These are phyloP conservation scores for Platyrinchus mystaceus DNA, from an alignment of 2,797 vertebrate genomes.

Conservation along the genomic window DNA sequence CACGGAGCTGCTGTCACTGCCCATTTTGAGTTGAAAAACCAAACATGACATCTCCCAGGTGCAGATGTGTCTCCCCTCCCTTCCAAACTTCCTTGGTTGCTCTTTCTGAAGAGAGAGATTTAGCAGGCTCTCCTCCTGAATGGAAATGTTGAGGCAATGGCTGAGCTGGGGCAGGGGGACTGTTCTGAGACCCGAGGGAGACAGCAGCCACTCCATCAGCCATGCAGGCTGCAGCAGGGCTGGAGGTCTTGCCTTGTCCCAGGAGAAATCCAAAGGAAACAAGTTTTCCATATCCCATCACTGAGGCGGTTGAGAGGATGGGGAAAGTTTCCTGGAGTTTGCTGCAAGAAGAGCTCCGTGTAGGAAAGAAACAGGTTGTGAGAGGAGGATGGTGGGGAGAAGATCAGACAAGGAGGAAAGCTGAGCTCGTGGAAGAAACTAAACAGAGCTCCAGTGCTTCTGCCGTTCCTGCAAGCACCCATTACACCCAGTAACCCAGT, in stretches of 20 bases:
- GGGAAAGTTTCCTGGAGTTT: neutral
- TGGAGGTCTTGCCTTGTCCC: neutral
- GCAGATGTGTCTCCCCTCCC: conserved; percentile 27
- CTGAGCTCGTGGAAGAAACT: neutral
- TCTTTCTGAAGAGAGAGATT: neutral
- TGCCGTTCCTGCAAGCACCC: neutral
- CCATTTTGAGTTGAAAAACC: conserved; percentile 49
- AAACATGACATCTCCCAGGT: conserved; percentile 63
- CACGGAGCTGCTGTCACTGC: conserved; percentile 55
- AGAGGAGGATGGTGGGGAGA: neutral
- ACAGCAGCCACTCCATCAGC: neutral
- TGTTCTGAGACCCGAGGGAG: neutral
- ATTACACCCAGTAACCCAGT: neutral
- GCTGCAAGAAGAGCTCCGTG: neutral
- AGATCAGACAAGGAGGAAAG: neutral
- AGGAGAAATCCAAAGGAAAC: neutral
- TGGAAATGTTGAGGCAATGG: neutral
- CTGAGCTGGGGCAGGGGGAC: neutral
- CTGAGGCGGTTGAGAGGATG: neutral
- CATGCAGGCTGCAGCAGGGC: neutral
- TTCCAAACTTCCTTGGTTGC: conserved; percentile 66
- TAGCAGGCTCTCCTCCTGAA: conserved; percentile 6
- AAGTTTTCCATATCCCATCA: neutral
- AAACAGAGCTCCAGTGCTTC: neutral
- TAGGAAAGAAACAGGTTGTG: neutral